A percentile compares a stretch with the other conserved stretches of the same genome.
These are phyloP conservation scores for Beris morrisii DNA, from an alignment of 2,888 invertebrate genomes.

Conservation along the genomic window DNA sequence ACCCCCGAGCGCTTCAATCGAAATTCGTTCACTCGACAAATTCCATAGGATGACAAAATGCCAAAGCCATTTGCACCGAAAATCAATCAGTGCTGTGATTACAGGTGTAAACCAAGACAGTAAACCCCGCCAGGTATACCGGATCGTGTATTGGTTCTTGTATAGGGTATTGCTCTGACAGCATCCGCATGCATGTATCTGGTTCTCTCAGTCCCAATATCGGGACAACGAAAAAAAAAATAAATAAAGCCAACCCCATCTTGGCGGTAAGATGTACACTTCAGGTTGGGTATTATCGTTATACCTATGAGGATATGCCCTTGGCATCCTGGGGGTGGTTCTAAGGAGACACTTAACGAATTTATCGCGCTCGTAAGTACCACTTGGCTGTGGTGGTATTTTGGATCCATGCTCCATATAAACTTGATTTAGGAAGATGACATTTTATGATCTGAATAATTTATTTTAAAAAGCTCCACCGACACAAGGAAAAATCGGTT, in stretches of 20 bases:
- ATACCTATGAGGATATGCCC: conserved; percentile 9
- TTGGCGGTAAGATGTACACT: too few species aligned
- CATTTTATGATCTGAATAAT: conserved; percentile 38
- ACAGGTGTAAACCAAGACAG: conserved; percentile 20
- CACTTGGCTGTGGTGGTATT: conserved; percentile 29
- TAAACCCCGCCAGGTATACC: conserved; percentile 15
- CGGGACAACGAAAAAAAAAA: not conserved
- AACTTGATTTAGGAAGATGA: conserved; percentile 37
- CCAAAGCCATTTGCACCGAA: conserved; percentile 26
- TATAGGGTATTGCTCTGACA: not conserved
- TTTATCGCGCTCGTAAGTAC: conserved; percentile 33
- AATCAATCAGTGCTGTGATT: conserved; percentile 36
- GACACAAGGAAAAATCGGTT: not conserved
- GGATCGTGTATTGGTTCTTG: not conserved
- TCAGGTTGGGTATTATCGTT: too few species aligned
- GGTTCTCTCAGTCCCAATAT: not conserved
- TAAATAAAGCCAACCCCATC: too few species aligned
- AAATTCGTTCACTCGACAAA: conserved; percentile 19
- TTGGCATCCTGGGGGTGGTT: conserved; percentile 7
- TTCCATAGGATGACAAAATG: conserved; percentile 26
- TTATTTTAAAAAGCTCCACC: conserved; percentile 36
- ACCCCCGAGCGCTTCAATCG: conserved; percentile 15
- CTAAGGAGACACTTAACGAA: conserved; percentile 37
- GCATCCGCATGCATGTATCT: conserved; percentile 4
- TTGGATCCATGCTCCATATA: conserved; percentile 11